Conservation (phyloP, 2,888 invertebrate genomes). For the Himalopsyche anomala region DNA sequence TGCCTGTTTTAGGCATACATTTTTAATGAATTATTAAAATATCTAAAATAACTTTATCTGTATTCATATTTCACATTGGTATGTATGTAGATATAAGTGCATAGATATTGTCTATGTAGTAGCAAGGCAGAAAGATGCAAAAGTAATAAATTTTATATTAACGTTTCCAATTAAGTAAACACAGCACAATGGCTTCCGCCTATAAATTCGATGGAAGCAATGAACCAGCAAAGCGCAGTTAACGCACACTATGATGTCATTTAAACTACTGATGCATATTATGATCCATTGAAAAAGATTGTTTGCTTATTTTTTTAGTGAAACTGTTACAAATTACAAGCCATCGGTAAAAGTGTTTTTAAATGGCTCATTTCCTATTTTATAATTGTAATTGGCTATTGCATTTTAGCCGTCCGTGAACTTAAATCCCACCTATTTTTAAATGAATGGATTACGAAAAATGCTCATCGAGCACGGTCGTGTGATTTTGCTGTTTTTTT, state of each 20-base stretch:
- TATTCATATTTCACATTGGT: too few species aligned
- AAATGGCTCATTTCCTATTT: background rate
- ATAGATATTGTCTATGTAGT: too few species aligned
- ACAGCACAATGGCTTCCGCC: too few species aligned
- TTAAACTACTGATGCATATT: background rate
- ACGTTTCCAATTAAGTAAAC: too few species aligned
- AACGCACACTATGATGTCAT: background rate
- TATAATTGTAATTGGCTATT: background rate
- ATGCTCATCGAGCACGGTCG: background rate
- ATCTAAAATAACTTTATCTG: too few species aligned
- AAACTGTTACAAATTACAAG: background rate
- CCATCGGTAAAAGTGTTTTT: background rate
- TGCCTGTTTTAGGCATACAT: too few species aligned
- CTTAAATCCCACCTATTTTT: constrained; percentile 6
- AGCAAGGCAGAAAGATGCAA: too few species aligned
- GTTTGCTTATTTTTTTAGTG: background rate
- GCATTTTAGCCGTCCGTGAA: background rate
- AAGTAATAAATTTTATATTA: too few species aligned
- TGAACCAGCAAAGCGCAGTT: too few species aligned
- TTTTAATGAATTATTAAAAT: too few species aligned
- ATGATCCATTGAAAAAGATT: background rate
- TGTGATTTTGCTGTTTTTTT: background rate
- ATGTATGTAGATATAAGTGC: too few species aligned
- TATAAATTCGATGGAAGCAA: too few species aligned
- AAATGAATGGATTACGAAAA: background rate